Evolutionary conservation across 2,797 vertebrate species (phyloP).

Genomic region (Paguma larvata): DNA sequence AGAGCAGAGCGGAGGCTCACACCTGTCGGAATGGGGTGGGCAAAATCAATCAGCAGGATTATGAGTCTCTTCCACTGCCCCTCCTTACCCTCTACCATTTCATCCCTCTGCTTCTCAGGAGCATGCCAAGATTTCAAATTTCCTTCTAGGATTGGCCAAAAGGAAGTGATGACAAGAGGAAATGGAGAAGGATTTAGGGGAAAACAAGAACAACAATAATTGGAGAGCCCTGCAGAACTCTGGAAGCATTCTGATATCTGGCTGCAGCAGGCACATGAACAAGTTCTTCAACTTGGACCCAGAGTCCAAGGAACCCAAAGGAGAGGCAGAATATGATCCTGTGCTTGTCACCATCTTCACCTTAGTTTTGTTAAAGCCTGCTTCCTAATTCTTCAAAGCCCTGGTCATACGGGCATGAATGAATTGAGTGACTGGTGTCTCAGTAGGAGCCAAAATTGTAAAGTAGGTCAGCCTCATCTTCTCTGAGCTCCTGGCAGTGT

Average conservation of each 20-base stretch:
- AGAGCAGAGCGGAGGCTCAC: not conserved
- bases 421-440: slow-evolving; percentile 61
- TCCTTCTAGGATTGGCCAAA: not conserved
- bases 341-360: not conserved
- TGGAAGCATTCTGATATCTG: not conserved
- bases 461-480: slow-evolving; percentile 58
- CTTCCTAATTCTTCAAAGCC: slow-evolving; percentile 61
- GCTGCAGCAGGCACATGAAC: not conserved
- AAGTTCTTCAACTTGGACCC: not conserved
- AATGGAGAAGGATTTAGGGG: not conserved
- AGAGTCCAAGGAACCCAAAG: not conserved
- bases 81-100: not conserved
- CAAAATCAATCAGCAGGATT: not conserved
- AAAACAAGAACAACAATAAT: not conserved
- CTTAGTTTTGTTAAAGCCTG: slow-evolving; percentile 45
- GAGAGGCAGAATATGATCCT: not conserved
- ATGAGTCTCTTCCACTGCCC: not conserved
- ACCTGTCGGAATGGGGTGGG: not conserved
- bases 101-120: not conserved
- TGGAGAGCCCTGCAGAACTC: not conserved
- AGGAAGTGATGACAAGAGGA: not conserved
- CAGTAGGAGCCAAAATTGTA: slow-evolving; percentile 48
- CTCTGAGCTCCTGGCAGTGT: slow-evolving; percentile 45
- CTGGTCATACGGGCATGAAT: slow-evolving; percentile 63
- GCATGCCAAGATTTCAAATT: not conserved